A percentile compares a stretch with the other conserved stretches of the same genome.
Conservation (phyloP, 2,888 invertebrate species). For the Cryptocephalus moraei region DNA sequence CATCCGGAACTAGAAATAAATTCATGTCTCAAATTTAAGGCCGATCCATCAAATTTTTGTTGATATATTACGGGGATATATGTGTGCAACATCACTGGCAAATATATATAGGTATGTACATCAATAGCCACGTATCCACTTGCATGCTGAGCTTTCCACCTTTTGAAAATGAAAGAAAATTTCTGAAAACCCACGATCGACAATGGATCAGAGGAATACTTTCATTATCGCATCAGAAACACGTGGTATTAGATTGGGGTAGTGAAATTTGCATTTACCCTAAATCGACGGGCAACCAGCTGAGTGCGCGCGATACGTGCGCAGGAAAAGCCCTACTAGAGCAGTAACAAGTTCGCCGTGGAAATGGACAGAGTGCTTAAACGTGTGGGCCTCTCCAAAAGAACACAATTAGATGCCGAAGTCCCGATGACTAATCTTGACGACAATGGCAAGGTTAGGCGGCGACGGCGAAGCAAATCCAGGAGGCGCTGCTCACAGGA, state of each 20-base stretch:
- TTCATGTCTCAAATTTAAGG: no score
- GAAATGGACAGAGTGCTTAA: constrained; percentile 38
- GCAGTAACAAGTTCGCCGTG: constrained; percentile 28
- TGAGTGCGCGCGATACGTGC: constrained; percentile 28
- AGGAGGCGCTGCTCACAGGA: constrained; percentile 26
- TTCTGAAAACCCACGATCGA: no score
- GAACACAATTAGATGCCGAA: constrained; percentile 26
- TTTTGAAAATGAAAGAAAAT: no score
- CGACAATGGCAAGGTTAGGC: constrained; percentile 22
- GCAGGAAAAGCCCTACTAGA: constrained; percentile 19
- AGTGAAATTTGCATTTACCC: constrained; percentile 16
- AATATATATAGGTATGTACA: no score
- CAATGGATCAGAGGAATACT: not conserved
- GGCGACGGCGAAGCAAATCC: constrained; percentile 31
- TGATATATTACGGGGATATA: no score
- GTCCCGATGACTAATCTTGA: constrained; percentile 20
- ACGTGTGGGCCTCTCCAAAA: constrained; percentile 37
- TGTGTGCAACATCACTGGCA: no score
- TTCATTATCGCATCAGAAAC: constrained; percentile 3
- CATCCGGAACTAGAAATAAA: no score
- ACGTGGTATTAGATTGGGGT: constrained; percentile 14
- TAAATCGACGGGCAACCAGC: constrained; percentile 27
- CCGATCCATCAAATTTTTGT: no score
- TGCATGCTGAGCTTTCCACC: no score
- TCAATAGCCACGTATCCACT: no score